Base-by-base conservation (phyloP, 2,888 invertebrate genomes). In the Cremastinae sp. region DNA sequence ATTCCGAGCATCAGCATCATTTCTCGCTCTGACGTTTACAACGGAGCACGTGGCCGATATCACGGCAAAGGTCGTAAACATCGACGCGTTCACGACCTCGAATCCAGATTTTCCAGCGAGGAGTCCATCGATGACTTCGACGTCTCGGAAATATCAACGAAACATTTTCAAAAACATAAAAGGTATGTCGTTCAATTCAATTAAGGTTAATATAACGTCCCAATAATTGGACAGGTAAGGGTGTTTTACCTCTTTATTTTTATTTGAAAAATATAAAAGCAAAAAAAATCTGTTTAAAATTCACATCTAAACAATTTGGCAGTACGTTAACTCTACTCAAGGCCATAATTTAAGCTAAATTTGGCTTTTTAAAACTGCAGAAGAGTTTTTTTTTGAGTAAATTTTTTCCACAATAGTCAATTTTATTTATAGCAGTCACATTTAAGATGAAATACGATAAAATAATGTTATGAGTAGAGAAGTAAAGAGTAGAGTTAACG, bases 1-100 rank as follows among this genome's bases (percentile, higher is more conserved):
- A 49, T 82, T 73, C 78, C 85, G 0, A 86, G 77, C 34, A 87
- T 89, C 54, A 89, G 88, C 28, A 86, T 89, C 20, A 85, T 89
- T 22, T 88, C 89, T 0, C 80, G 83, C 3, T 77, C 77, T 0
- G 84, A 84, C 54, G 68, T 85, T 9, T 83, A 83, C 14, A 83
- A 80, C 16, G 82, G 82, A 1, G 62, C 68, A 7, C 79, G 75
- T 7, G 41, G 51, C 0, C 82, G 68, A 16, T 80, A 41, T 14
- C 84, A 84, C 2, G 81, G 81, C 9, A 78, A 79, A 8, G 76
- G 74, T 59, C 78, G 78, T 49, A 79, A 78, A 34, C 84, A 77
- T 41, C 81, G 71, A 64, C 80, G 81, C 1, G 56, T 79, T 0
- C 80, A 79, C 0, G 81, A 79, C 10, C 83, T 86, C 2, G 69